Evolutionary conservation across 2,113 vertebrate species (phyloP), one percentile per base, ranked within the genome.

Genomic region (Eublepharis macularius): DNA sequence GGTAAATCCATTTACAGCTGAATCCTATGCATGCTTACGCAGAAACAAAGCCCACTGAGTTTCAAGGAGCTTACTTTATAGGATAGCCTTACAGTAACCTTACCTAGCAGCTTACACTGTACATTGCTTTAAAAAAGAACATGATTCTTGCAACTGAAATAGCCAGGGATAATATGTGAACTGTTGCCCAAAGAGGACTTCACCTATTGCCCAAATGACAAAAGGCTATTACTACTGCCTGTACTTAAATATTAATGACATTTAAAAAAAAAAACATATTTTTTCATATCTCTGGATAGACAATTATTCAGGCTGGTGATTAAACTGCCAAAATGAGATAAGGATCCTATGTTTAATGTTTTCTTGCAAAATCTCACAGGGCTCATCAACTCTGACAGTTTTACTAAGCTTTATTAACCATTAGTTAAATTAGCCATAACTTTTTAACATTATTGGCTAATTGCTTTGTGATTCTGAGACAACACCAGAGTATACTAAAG

Each of bases 351-450:
- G 45, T 92, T 94, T 96, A 94, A 92, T 94, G 73, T 88, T 85
- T 88, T 94, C 87, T 87, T 93, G 32, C 36, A 91, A 86, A 95
- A 89, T 91, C 91, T 95, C 94, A 75, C 81, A 84, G 89, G 92
- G 83, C 84, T 96, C 90, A 94, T 96, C 94, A 95, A 89, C 86
- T 85, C 89, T 95, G 93, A 93, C 94, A 95, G 90, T 26, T 47
- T 95, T 94, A 95, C 87, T 90, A 88, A 80, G 88, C 93, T 93
- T 94, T 91, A 95, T 96, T 95, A 95, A 95, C 81, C 90, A 96
- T 94, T 94, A 94, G 93, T 95, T 96, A 95, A 96, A 96, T 96
- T 96, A 95, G 78, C 94, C 92, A 93, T 96, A 95, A 94, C 93
- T 95, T 96, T 94, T 95, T 93, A 95, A 93, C 89, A 90, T 93